phyloP scores from a whole-genome alignment of 2,797 vertebrate genomes.

The Taeniopygia guttata region DNA sequence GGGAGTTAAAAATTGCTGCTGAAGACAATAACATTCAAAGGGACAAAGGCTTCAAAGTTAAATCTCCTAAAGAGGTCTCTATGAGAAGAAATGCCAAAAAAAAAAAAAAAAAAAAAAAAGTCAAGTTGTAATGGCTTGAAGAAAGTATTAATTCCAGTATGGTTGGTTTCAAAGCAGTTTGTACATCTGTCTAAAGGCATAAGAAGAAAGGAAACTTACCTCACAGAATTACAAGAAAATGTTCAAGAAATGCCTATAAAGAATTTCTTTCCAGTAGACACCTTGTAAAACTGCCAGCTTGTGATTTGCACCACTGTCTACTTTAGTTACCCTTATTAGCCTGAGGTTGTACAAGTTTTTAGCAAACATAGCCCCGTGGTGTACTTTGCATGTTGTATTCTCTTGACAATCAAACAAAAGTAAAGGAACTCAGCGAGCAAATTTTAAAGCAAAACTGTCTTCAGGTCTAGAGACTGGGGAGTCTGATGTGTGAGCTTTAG shows the following conservation, averaged over 20 bases:
- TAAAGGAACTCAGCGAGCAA: neutral
- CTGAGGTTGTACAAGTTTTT: neutral
- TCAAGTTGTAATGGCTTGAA: neutral
- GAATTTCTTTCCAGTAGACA: neutral
- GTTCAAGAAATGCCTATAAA: neutral
- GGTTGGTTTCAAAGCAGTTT: neutral
- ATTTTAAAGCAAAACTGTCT: neutral
- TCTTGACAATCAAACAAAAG: neutral
- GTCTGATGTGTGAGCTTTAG: neutral
- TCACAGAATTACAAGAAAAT: neutral
- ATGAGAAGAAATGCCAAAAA: neutral
- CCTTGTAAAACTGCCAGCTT: neutral
- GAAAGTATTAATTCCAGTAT: neutral
- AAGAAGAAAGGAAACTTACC: neutral
- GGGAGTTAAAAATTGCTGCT: neutral
- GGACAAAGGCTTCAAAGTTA: neutral
- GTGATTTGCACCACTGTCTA: neutral
- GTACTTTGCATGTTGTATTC: neutral
- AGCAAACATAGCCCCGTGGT: neutral
- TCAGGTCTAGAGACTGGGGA: neutral
- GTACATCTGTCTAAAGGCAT: neutral
- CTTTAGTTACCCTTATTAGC: neutral
- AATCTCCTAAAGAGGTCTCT: neutral
- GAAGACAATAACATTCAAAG: neutral
- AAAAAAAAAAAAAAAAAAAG: neutral